phyloP scores from a whole-genome alignment of 2,888 invertebrate genomes.

The Lasioglossum vierecki region DNA sequence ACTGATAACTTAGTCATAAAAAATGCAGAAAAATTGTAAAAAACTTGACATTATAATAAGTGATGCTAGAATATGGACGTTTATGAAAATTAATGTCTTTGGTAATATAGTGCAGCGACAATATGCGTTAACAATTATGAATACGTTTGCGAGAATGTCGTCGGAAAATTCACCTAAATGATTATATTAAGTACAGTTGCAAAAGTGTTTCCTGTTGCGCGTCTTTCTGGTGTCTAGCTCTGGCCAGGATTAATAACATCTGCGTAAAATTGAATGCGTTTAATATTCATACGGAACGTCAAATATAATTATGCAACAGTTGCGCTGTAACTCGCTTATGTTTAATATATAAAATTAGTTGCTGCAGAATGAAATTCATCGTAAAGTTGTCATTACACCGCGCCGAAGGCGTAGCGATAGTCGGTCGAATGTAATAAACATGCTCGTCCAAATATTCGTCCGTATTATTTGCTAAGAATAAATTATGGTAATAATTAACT shows the following conservation, averaged over 20 bases:
- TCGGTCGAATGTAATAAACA: constrained; percentile 33
- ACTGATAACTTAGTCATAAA: too few relatives aligned
- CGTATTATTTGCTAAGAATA: constrained; percentile 14
- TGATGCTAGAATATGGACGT: background rate
- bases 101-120: background rate
- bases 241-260: constrained; percentile 40
- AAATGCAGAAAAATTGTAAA: background rate
- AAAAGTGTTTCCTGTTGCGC: background rate
- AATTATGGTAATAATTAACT: constrained; percentile 8
- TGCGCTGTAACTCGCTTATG: constrained; percentile 27
- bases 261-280: constrained; percentile 44
- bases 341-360: constrained; percentile 53
- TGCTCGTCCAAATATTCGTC: background rate
- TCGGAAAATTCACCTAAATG: background rate
- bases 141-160: background rate
- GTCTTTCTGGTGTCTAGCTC: background rate
- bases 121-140: background rate
- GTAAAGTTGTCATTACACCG: constrained; percentile 43
- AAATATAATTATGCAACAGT: constrained; percentile 52
- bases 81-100: background rate
- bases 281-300: constrained; percentile 54
- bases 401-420: constrained; percentile 32
- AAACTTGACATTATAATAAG: background rate
- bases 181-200: background rate
- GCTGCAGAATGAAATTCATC: constrained; percentile 46